Evolutionary conservation across 2,113 vertebrate species (phyloP), one percentile per base, ranked within the genome.

Genomic region (Hydrochoerus hydrochaeris): DNA sequence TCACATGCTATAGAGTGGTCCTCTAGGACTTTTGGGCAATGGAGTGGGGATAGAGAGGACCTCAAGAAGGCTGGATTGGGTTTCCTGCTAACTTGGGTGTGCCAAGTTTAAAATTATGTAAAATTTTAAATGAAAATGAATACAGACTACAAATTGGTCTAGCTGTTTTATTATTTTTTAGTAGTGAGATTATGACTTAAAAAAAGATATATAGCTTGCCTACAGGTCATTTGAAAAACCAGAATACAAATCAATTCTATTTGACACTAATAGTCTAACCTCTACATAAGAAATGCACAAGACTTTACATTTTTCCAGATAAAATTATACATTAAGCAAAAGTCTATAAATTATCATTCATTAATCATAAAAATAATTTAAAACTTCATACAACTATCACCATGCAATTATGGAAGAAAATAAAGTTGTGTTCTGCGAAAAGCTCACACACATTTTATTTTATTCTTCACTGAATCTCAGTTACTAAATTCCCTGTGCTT

Each of bases 371-470:
- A 87, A 67, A 35, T 44, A 85, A 35, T 30, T 84, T 41, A 63
- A 44, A 24, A 73, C 41, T 90, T 5, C 19, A 88, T 46, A 80
- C 86, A 22, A 90, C 35, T 77, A n/a, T 7, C 11, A 35, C 9
- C 32, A 62, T 87, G 32, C 5, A 81, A 84, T 52, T 94, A 44
- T 84, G n/a, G 46, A 20, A 87, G 62, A 90, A 88, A 96, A 81
- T 65, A 92, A 75, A 87, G 20, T 17, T 94, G 62, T 94, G 69
- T 71, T 96, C 65, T 75, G 90, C 89, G 54, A 92, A 96, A 91
- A 85, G 19, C 41, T 89, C 73, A 54, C 58, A 71, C 19, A 83
- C 38, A 86, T 91, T 95, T 95, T 80, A 82, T 60, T 96, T 95
- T 71, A 87, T 88, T 92, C 44, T 63, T 65, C 32, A 41, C 41